phyloP scores from a whole-genome alignment of 2,797 vertebrate genomes.

The Danio aesculapii region DNA sequence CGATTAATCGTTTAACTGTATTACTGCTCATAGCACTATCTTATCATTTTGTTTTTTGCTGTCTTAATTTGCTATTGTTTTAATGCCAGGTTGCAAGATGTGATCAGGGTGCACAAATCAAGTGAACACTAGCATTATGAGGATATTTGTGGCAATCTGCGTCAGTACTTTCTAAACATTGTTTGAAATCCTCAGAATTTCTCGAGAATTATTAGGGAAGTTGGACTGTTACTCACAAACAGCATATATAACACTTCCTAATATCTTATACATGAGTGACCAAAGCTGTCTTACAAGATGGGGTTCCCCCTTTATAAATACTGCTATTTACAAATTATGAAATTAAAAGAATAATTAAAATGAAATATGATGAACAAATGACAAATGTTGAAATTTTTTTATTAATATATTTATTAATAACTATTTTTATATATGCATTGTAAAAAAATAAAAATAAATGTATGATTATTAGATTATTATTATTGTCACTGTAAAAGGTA shows the following conservation, averaged over 20 bases:
- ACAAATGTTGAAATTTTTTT: no score
- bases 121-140: no score
- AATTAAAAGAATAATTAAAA: neutral
- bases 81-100: no score
- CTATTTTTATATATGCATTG: no score
- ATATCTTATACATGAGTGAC: neutral
- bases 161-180: neutral
- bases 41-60: no score
- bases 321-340: neutral
- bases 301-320: neutral
- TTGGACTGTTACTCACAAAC: neutral
- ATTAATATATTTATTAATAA: no score
- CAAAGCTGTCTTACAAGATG: neutral
- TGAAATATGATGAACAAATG: no score
- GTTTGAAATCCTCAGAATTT: conserved; percentile 5
- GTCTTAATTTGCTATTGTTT: no score
- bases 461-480: neutral
- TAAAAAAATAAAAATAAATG: neutral
- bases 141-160: neutral
- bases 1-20: no score
- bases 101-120: no score
- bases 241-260: neutral
- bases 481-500: neutral
- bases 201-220: conserved; percentile 24
- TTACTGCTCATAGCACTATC: no score